Base-by-base conservation (phyloP, 2,888 invertebrate species). In the Linnaemya tessellans region DNA sequence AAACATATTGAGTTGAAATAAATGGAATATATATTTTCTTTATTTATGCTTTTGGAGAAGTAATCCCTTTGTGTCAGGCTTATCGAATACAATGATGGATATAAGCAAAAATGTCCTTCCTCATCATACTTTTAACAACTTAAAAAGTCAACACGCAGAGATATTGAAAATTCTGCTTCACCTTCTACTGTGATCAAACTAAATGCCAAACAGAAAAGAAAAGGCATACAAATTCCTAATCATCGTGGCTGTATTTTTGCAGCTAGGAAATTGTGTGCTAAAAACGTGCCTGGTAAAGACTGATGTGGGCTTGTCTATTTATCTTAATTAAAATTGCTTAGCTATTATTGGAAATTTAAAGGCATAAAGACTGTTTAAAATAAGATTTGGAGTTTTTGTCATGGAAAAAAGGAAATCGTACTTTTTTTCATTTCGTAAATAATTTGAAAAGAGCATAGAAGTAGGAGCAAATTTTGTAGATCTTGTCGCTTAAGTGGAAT, bases 231-330 rank as follows among this genome's bases (percentile, higher is more conserved):
- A 30, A 49, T 30, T n/a, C 30, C 18, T 67, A 67, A 18, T 51
- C 15, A 18, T 18, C n/a, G 13, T 51, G n/a, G 8, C 38, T 49
- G 38, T 11, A 8, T 35, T 49, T 67, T 35, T 20, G 1, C 38
- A 20, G 1, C 15, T 13, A 15, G 13, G 22, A 2, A 64, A 20
- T 15, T 20, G 1, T 8, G 11, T 41, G 8, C 41, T 64, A 18
- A 51, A 11, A 25, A 30, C 7, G 15, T 35, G 62, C 3, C 8
- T 5, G 13, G 0, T 41, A 70, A 15, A 9, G 10, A 41, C 54
- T 41, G 22, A 38, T 54, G 54, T 70, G 11, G 25, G 20, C 54
- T 35, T 20, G n/a, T 73, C 3, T 35, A 35, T 73, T 46, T 73
- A 46, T 60, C 18, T 58, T 9, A 73, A 73, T 20, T 38, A 10